Evolutionary conservation across 1,140 invertebrate species (phyloP).

Genomic region (Nasonia vitripennis): DNA sequence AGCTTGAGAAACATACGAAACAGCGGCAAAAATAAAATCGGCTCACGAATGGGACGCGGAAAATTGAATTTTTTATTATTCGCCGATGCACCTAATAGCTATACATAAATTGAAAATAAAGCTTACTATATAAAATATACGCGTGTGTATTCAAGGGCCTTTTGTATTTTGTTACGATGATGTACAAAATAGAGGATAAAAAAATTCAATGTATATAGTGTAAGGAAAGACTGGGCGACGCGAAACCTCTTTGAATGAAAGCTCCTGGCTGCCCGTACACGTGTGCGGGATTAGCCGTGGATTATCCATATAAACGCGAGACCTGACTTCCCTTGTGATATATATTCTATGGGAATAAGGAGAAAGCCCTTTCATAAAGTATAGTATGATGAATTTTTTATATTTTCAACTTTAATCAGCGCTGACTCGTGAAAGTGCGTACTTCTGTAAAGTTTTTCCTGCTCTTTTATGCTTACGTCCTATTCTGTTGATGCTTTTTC

Average conservation of each 20-base stretch:
- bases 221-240: too few relatives aligned
- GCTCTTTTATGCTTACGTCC: too few relatives aligned
- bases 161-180: constrained; percentile 17
- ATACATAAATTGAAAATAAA: not conserved
- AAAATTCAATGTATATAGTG: not conserved
- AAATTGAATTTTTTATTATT: constrained; percentile 40
- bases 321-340: not conserved
- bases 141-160: not conserved
- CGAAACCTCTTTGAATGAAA: constrained; percentile 16
- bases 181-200: not conserved
- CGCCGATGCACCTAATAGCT: not conserved
- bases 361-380: not conserved
- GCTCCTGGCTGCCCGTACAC: not conserved
- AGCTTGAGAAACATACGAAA: not conserved
- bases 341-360: not conserved
- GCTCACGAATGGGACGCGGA: not conserved
- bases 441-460: too few relatives aligned
- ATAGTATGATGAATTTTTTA: not conserved
- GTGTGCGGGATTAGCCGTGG: not conserved
- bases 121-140: not conserved
- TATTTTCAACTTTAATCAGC: too few relatives aligned
- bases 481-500: too few relatives aligned
- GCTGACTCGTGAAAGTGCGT: too few relatives aligned
- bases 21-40: not conserved
- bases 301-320: constrained; percentile 5